These are phyloP conservation scores for Phrynocephalus forsythii DNA, from an alignment of 2,797 vertebrate genomes.

Conservation along the genomic window DNA sequence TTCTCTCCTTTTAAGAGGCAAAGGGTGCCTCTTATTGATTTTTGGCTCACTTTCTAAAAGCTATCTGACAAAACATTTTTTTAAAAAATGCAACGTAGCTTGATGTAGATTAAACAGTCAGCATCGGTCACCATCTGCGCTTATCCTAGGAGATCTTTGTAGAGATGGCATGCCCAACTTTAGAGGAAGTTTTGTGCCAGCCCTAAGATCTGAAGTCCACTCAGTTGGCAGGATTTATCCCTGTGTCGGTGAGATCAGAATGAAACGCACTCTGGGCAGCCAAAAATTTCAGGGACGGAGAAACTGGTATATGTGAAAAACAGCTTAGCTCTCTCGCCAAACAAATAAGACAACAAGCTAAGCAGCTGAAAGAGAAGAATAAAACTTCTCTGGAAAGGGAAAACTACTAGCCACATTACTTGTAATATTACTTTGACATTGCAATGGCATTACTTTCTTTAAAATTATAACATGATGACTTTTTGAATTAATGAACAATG, in stretches of 20 bases:
- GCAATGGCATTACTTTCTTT: no score
- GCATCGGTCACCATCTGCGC: conserved; percentile 37
- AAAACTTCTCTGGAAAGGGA: neutral
- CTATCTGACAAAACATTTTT: neutral
- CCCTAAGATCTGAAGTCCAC: neutral
- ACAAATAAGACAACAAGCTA: neutral
- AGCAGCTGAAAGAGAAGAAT: neutral
- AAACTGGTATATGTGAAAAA: neutral
- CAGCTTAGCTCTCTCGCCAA: neutral
- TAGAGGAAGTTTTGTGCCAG: neutral
- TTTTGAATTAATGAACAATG: no score
- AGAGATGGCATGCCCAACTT: neutral
- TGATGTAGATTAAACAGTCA: neutral
- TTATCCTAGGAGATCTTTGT: conserved; percentile 14
- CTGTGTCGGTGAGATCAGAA: conserved; percentile 48
- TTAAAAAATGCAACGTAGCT: neutral
- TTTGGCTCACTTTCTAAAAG: neutral
- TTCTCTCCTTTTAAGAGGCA: conserved; percentile 17
- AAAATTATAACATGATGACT: no score
- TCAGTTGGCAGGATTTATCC: conserved; percentile 19
- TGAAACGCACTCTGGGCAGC: neutral
- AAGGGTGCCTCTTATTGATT: conserved; percentile 4
- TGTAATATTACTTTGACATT: neutral
- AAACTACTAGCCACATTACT: neutral
- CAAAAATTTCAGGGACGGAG: neutral